Evolutionary conservation across 2,797 vertebrate species (phyloP).

Genomic region (Propithecus deckenii): DNA sequence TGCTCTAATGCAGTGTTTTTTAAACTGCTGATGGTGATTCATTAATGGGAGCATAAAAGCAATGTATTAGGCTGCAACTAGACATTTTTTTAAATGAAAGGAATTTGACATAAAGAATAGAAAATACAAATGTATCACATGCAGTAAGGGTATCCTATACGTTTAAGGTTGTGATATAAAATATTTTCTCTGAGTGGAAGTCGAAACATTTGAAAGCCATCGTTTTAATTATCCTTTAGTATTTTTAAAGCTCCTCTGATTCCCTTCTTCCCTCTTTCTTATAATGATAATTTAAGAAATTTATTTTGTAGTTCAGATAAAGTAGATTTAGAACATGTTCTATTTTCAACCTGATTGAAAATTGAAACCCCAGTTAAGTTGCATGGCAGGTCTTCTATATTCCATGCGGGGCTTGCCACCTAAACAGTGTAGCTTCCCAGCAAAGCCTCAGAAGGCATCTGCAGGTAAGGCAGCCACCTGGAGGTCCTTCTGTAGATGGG

Average conservation of each 20-base stretch:
- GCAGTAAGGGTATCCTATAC: neutral
- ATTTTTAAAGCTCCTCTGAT: neutral
- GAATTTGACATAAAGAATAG: neutral
- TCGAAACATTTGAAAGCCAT: neutral
- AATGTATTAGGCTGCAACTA: neutral
- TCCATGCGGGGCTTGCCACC: neutral
- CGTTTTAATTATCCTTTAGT: neutral
- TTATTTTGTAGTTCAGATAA: neutral
- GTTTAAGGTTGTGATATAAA: neutral
- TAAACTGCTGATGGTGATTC: neutral
- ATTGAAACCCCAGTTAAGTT: neutral
- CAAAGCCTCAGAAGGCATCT: neutral
- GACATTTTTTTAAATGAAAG: neutral
- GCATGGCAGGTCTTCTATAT: too few relatives aligned
- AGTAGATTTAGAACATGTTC: neutral
- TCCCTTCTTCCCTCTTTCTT: neutral
- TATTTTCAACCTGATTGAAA: neutral
- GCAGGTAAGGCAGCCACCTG: neutral
- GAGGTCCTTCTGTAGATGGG: neutral
- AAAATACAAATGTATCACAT: neutral
- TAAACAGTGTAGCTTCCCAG: neutral
- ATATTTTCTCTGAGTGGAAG: neutral
- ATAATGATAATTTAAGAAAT: neutral
- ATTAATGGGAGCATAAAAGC: neutral
- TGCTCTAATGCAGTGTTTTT: neutral